Evolutionary conservation across 2,113 vertebrate species (phyloP).

Genomic region (Larimichthys polyactis): DNA sequence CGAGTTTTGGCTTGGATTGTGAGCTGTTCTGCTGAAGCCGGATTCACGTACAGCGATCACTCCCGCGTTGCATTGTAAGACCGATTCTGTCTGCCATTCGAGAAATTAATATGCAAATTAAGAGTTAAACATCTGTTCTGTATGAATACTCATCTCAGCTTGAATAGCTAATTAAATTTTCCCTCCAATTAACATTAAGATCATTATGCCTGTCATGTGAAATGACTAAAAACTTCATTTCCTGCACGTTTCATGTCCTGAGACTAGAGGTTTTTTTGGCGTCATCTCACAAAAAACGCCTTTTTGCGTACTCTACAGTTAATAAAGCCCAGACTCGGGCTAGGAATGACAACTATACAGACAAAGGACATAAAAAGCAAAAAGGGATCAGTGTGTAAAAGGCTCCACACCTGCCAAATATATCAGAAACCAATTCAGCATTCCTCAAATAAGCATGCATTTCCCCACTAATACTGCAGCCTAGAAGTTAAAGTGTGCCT

Average conservation of each 20-base stretch:
- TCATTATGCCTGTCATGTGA: constrained; percentile 27
- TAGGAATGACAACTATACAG: constrained; percentile 15
- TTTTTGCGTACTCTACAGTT: no score
- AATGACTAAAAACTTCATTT: constrained; percentile 42
- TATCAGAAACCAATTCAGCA: constrained; percentile 19
- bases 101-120: constrained; percentile 43
- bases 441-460: constrained; percentile 53
- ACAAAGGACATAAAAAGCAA: constrained; percentile 14
- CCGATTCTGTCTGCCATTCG: constrained; percentile 17
- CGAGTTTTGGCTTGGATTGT: constrained; percentile 31
- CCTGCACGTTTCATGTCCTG: constrained; percentile 50
- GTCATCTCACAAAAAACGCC: background rate
- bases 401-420: constrained; percentile 12
- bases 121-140: background rate
- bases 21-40: constrained; percentile 40
- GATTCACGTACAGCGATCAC: constrained; percentile 1
- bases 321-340: background rate
- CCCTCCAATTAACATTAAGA: constrained; percentile 26
- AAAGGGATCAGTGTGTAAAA: background rate
- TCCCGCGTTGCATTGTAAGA: constrained; percentile 9
- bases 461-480: constrained; percentile 44
- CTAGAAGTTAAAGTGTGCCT: background rate
- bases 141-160: constrained; percentile 26
- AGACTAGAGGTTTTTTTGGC: constrained; percentile 42
- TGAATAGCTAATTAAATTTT: constrained; percentile 24